phyloP scores from a whole-genome alignment of 2,797 vertebrate genomes.

The Onychomys leucogaster region DNA sequence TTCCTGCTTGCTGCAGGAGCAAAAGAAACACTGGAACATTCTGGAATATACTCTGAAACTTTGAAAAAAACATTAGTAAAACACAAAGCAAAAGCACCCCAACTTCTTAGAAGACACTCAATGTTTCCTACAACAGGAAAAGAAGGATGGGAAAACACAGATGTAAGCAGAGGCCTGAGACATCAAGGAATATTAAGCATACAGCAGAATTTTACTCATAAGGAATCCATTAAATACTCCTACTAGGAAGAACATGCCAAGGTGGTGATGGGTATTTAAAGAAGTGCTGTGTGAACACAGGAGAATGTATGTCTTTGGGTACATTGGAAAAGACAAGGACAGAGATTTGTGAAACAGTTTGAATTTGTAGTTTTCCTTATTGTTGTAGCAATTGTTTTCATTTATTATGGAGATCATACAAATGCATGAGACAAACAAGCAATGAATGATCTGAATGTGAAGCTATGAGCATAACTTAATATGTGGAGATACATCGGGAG shows the following conservation, averaged over 20 bases:
- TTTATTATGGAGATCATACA: background rate
- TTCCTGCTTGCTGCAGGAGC: background rate
- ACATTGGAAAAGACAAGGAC: background rate
- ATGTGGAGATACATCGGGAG: background rate
- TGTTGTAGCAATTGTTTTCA: background rate
- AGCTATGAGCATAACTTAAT: background rate
- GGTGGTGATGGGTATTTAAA: background rate
- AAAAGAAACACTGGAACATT: background rate
- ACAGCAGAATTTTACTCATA: background rate
- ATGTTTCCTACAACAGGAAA: background rate
- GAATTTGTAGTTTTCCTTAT: background rate
- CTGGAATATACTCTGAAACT: background rate
- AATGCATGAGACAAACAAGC: background rate
- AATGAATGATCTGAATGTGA: background rate
- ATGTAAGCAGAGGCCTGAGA: too few relatives aligned
- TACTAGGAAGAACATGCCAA: background rate
- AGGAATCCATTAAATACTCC: background rate
- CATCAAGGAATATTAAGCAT: background rate
- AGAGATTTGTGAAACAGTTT: background rate
- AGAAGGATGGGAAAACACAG: accelerated
- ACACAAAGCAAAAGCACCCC: background rate
- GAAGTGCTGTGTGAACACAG: background rate
- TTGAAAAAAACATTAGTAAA: background rate
- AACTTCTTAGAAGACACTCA: background rate
- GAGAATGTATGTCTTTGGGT: background rate